Evolutionary conservation across 2,113 vertebrate genomes (phyloP).

Genomic region (Colistium nudipinnis): DNA sequence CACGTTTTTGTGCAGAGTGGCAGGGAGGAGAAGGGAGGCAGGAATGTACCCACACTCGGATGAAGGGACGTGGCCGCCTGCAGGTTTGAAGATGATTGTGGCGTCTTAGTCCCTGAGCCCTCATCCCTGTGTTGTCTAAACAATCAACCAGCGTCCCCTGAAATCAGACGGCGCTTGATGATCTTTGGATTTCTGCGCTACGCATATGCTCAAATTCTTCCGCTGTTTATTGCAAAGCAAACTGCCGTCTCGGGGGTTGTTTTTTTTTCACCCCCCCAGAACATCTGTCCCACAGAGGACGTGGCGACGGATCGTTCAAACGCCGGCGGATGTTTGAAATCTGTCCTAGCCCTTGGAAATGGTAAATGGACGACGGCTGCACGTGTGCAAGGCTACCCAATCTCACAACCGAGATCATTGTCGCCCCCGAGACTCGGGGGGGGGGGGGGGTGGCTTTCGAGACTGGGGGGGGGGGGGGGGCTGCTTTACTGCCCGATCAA

Average conservation of each 20-base stretch:
- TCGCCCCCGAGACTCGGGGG: too few relatives aligned
- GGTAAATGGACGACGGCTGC: neutral
- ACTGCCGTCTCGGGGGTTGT: neutral
- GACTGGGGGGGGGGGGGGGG: too few relatives aligned
- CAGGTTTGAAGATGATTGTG: slow-evolving; percentile 7
- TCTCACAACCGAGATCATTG: neutral
- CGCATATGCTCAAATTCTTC: neutral
- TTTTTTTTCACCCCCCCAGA: too few relatives aligned
- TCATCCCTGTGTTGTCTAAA: neutral
- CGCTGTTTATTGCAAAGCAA: neutral
- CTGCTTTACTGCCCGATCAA: too few relatives aligned
- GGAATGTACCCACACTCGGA: slow-evolving; percentile 41
- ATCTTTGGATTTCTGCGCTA: neutral
- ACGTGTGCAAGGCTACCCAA: neutral
- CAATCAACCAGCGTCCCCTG: neutral
- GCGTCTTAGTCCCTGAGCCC: neutral
- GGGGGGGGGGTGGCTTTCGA: too few relatives aligned
- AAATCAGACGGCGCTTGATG: neutral
- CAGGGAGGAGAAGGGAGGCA: slow-evolving; percentile 36
- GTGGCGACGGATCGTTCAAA: neutral
- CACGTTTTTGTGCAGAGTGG: slow-evolving; percentile 6
- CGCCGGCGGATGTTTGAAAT: neutral
- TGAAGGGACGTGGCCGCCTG: slow-evolving; percentile 23
- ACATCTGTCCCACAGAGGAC: neutral
- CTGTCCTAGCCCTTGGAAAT: neutral